Conservation (phyloP, 2,888 invertebrate genomes). For the Drosophila anomalipes region DNA sequence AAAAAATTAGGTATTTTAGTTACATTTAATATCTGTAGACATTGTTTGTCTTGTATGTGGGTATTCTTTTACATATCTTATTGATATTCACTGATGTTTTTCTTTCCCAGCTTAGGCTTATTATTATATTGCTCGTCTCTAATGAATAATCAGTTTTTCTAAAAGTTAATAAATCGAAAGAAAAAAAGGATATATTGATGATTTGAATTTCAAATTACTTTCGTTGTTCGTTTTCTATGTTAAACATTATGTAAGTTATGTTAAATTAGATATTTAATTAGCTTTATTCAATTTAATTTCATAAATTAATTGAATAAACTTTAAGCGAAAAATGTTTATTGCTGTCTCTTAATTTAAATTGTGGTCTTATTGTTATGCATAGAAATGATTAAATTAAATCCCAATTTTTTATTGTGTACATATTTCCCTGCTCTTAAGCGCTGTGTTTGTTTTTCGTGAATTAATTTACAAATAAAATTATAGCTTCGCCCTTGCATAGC, state of each 20-base stretch:
- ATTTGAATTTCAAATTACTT: not conserved
- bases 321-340: not conserved
- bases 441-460: slow-evolving; percentile 77
- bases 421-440: slow-evolving; percentile 2
- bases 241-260: not conserved
- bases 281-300: not conserved
- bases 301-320: not conserved
- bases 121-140: not conserved
- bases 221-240: not conserved
- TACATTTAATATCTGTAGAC: not conserved
- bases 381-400: not conserved
- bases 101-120: not conserved
- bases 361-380: not conserved
- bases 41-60: not conserved
- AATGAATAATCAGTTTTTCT: not conserved
- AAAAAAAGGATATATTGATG: not conserved
- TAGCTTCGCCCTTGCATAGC: slow-evolving; percentile 50
- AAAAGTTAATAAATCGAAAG: not conserved
- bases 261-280: not conserved
- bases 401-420: not conserved
- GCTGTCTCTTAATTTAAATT: not conserved
- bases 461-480: slow-evolving; percentile 80
- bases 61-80: not conserved
- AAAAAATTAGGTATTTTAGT: not conserved
- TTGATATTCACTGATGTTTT: not conserved